Percentiles rank a stretch among this genome's conserved stretches.
These are phyloP conservation scores for Sebastes itinus DNA, from an alignment of 2,797 vertebrate species.

Conservation along the genomic window DNA sequence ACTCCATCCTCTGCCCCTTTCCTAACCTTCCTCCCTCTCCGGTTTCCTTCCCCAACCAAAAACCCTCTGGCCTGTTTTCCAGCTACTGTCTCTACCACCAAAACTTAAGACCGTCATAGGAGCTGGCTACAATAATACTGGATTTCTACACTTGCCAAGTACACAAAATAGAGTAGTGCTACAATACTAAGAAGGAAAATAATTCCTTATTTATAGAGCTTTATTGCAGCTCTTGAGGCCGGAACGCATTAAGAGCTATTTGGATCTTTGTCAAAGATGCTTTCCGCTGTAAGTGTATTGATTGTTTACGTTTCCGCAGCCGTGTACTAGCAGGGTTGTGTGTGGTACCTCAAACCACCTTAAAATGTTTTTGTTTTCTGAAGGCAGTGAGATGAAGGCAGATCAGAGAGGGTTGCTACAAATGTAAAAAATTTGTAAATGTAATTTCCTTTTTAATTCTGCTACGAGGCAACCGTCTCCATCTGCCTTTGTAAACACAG, in stretches of 20 bases:
- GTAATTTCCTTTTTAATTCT: background rate
- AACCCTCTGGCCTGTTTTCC: conserved; percentile 48
- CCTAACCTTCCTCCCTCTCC: background rate
- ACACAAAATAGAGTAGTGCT: conserved; percentile 57
- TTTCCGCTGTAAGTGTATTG: background rate
- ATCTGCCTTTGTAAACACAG: conserved; percentile 37
- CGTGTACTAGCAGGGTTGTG: background rate
- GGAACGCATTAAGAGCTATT: conserved; percentile 34
- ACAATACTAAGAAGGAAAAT: conserved; percentile 39
- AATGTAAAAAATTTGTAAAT: background rate
- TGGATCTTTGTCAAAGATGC: background rate
- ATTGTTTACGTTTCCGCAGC: conserved; percentile 11
- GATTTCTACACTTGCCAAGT: conserved; percentile 41
- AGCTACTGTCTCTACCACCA: conserved; percentile 33
- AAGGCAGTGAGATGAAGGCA: conserved; percentile 30
- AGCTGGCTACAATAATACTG: conserved; percentile 59
- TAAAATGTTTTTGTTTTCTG: conserved; percentile 2
- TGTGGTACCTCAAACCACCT: background rate
- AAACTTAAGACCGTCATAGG: conserved; percentile 62
- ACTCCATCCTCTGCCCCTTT: conserved; percentile 60
- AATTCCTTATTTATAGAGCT: conserved; percentile 21
- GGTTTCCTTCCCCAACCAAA: conserved; percentile 22
- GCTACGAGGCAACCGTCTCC: background rate
- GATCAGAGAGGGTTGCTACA: background rate
- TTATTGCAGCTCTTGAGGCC: conserved; percentile 14